Base-by-base conservation (phyloP, 2,113 vertebrate species). In the Lathamus discolor region DNA sequence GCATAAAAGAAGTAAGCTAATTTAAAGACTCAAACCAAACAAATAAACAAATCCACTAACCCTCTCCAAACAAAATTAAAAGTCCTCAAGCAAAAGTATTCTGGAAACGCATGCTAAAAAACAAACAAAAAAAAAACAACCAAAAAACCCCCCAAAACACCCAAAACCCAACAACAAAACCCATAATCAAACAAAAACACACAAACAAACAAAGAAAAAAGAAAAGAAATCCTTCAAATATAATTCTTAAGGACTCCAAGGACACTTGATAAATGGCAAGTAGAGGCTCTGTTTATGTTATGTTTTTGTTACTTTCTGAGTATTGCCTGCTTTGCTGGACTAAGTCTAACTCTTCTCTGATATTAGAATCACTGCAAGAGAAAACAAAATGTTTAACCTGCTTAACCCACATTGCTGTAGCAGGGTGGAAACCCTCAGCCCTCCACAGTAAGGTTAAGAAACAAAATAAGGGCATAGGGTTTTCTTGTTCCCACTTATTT, bases 361-460 rank as follows among this genome's bases (percentile, higher is more conserved):
- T 37, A 8, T 16, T 37, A 39, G 12, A 67, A 67, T 7, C 31
- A 41, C 6, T 29, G 10, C 20, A 79, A 57, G 13, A 25, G 20
- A 63, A 52, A 93, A 28, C 6, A 24, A 81, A 64, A 68, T 54
- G 2, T 1, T 59, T 75, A 54, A 63, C 16, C 13, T 7, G 9
- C 41, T 54, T 75, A 49, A 63, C 12, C 11, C 5, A 11, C 41
- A 13, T 48, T 70, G 4, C 13, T 6, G 11, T 8, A 35, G 6
- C 7, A 43, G 3, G 2, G 1, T 3, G 55, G 11, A 3, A n/a
- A 57, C 11, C 7, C 7, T 55, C 7, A 2, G 11, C 0, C 5
- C 4, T 48, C 4, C 19, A 23, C 16, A 44, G 7, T 9, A n/a
- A 49, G 23, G 9, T 23, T 75, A 28, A 75, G 39, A 62, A 68